Percentiles rank a stretch among this genome's conserved stretches.
Conservation (phyloP, 2,797 vertebrate species). For the Melanotaenia pygmaea region DNA sequence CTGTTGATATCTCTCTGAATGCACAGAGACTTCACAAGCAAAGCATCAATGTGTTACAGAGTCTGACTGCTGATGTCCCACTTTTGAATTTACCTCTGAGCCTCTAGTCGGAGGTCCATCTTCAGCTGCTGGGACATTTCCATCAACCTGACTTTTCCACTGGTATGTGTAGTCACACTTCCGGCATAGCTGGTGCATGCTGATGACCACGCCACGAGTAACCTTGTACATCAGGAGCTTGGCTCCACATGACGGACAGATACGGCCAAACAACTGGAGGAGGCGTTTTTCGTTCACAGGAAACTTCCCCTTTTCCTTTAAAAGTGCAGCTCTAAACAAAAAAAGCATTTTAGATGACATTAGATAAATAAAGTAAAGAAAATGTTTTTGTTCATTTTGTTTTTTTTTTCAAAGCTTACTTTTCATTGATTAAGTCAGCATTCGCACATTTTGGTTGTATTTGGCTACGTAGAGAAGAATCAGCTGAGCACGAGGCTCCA, state of each 20-base stretch:
- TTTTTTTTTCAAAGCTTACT: slow-evolving; percentile 16
- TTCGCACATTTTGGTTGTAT: not conserved
- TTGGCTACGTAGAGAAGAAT: not conserved
- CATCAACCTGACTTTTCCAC: slow-evolving; percentile 42
- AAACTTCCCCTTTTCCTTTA: slow-evolving; percentile 28
- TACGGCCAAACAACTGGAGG: slow-evolving; percentile 31
- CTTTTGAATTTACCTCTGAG: slow-evolving; percentile 11
- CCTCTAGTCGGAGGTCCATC: not conserved
- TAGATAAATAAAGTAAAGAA: not conserved
- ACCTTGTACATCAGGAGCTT: slow-evolving; percentile 38
- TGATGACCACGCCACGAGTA: slow-evolving; percentile 13
- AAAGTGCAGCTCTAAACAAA: slow-evolving; percentile 14
- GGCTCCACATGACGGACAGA: slow-evolving; percentile 34
- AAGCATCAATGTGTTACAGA: not conserved
- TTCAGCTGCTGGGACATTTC: slow-evolving; percentile 16
- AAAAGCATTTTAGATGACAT: not conserved
- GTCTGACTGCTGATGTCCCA: not conserved
- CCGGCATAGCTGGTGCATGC: slow-evolving; percentile 38
- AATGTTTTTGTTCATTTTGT: not conserved
- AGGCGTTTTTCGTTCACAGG: slow-evolving; percentile 37
- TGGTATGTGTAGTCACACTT: slow-evolving; percentile 39
- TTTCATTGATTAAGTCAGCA: slow-evolving; percentile 24
- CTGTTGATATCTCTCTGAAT: not conserved
- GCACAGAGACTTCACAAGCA: not conserved
- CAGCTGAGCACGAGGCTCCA: not conserved